Evolutionary conservation across 92 coral and sea anemone species (phyloP), one percentile per base, ranked within the genome.

Genomic region (Phenganax subtilis): DNA sequence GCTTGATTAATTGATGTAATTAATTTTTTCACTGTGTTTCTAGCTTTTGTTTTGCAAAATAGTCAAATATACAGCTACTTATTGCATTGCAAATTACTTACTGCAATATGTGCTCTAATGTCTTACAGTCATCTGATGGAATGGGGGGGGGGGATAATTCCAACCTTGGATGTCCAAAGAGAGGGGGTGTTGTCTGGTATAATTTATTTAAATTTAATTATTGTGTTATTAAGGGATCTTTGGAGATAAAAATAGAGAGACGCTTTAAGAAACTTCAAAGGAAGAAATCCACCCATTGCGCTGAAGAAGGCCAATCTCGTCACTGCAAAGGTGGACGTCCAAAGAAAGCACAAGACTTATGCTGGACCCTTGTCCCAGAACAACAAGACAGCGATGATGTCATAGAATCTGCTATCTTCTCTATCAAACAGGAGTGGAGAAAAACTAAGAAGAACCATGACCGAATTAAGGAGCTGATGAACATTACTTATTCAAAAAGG

Each of bases 211-310:
- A 20, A 20, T 20, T 20, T 64, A 20, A 12, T 25, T 9, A 25
- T 20, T 82, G 25, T 59, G 30, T 1, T 62, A n/a, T 83, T 17
- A 12, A 84, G 87, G 87, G 87, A 25, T 65, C 87, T 73, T 54
- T 75, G 52, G 87, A 75, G 20, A 81, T 62, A 44, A 84, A 47
- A 65, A 63, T 12, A n/a, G 17, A 3, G 65, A 75, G 66, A 15
- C 76, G 82, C 1, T 84, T 84, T 54, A 75, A 84, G 59, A 75
- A 84, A 16, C 87, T 83, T 7, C 86, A 76, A 53, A 75, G 82
- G 51, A 63, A 62, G 10, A 75, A 75, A 72, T 14, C 65, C 17
- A 12, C 16, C 8, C 7, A 84, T 28, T 75, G 72, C 51, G 57
- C 52, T 15, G 74, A 27, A 14, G 30, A 55, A 58, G 54, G n/a